Evolutionary conservation across 2,797 vertebrate genomes (phyloP), one percentile per base, ranked within the genome.

Genomic region (Sebastiscus tertius): DNA sequence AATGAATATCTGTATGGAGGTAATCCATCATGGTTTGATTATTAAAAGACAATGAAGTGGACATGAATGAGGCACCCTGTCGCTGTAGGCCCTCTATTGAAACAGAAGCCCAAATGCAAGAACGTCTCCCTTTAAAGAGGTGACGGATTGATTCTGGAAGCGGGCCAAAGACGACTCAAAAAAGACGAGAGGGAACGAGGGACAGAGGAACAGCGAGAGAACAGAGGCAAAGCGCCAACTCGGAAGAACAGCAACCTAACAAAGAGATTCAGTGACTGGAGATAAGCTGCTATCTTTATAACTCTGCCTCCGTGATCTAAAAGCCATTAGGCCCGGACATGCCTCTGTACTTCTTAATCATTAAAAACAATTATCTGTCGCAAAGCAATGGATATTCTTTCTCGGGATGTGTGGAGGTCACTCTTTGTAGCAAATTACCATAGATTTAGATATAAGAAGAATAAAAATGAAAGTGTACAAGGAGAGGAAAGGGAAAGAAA

Each of bases 1-100:
- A 89, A 86, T 79, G 16, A 86, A 87, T 89, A 90, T 88, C 73
- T 87, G 76, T 52, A 79, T 70, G 66, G 80, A 65, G 86, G 92
- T 78, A 89, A 93, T 95, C 93, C 84, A 95, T 95, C 94, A 94
- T 93, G 92, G 88, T 92, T 91, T 84, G 88, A 93, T 91, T 90
- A 92, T 93, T 86, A 89, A 87, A 90, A 93, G 90, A 95, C 93
- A 94, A 93, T 90, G 87, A 83, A 77, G 76, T 87, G 88, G 90
- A 91, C 91, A 86, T 94, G 94, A 95, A 94, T 93, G 84, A 91
- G 92, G 88, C 88, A 77, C 93, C 94, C 89, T 81, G 86, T 84
- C 56, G 90, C 89, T 88, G 87, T 77, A 63, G 80, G 89, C 81
- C 88, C 82, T 92, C 88, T 81, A 79, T 77, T 76, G 87, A 88